Conservation (phyloP, 2,888 invertebrate species). For the Cordilura impudica region DNA sequence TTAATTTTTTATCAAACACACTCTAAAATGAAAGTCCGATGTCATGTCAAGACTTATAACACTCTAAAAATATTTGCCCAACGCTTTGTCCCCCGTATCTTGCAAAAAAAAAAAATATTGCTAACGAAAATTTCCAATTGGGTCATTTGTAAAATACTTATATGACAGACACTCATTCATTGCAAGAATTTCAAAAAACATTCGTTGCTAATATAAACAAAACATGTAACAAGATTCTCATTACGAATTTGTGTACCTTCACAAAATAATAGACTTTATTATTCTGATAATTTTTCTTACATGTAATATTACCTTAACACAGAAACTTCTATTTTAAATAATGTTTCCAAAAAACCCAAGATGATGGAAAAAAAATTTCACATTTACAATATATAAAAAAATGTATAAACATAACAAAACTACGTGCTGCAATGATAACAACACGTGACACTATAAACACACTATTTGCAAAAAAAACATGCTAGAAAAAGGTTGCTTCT, state of each 20-base stretch:
- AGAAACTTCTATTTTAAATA: slow-evolving; percentile 17
- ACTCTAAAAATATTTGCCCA: too few species aligned
- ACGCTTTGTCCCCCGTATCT: too few species aligned
- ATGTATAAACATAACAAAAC: slow-evolving; percentile 71
- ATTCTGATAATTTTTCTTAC: slow-evolving; percentile 34
- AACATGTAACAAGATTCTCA: slow-evolving; percentile 43
- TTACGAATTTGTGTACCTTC: slow-evolving; percentile 30
- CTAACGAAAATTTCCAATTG: too few species aligned
- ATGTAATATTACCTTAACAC: background rate
- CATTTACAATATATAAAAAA: background rate
- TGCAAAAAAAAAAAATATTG: too few species aligned
- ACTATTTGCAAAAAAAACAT: slow-evolving; percentile 41
- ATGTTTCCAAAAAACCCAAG: slow-evolving; percentile 10
- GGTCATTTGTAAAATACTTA: too few species aligned
- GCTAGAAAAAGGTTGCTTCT: slow-evolving; percentile 8
- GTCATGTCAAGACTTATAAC: too few species aligned
- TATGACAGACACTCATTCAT: too few species aligned
- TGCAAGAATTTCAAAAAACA: background rate
- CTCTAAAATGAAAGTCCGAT: too few species aligned
- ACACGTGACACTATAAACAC: slow-evolving; percentile 75
- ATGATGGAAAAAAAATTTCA: slow-evolving; percentile 30
- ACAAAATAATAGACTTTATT: background rate
- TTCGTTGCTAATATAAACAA: slow-evolving; percentile 36
- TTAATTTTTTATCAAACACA: too few species aligned
- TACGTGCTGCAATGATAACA: slow-evolving; percentile 77